These are phyloP conservation scores for Suillia variegata DNA, from an alignment of 2,888 invertebrate genomes.

Conservation along the genomic window DNA sequence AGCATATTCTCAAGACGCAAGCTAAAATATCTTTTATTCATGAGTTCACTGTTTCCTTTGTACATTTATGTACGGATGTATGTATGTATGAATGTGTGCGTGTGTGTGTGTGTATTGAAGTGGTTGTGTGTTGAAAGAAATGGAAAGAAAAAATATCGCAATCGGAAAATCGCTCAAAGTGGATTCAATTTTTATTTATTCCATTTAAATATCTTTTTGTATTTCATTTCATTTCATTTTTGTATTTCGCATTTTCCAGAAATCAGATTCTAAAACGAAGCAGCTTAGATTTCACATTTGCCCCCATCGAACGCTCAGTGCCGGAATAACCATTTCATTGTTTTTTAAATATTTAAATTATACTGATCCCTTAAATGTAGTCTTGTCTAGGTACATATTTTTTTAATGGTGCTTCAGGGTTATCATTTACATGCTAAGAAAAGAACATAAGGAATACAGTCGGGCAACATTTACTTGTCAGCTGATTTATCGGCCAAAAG, in stretches of 20 bases:
- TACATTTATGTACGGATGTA: neutral
- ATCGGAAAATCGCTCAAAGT: conserved; percentile 1
- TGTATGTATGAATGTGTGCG: no score
- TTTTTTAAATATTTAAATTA: no score
- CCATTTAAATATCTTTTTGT: neutral
- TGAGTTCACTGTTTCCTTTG: conserved; percentile 1
- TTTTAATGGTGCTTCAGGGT: no score
- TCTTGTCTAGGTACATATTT: no score
- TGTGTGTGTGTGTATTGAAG: conserved; percentile 9
- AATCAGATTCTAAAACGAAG: conserved; percentile 4
- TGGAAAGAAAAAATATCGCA: no score
- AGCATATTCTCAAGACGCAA: neutral
- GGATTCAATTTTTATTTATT: conserved; percentile 4
- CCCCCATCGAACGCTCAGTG: no score
- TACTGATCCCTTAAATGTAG: no score
- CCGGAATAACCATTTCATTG: no score
- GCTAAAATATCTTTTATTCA: conserved; percentile 15
- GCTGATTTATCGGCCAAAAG: no score
- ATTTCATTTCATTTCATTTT: neutral
- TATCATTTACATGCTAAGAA: no score
- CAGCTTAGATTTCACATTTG: conserved; percentile 3
- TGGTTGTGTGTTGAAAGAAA: conserved; percentile 7
- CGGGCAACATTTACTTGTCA: no score
- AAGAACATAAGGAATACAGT: no score
- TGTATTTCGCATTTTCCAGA: neutral